Conservation (phyloP, 2,113 vertebrate species). For the Octodon degus region DNA sequence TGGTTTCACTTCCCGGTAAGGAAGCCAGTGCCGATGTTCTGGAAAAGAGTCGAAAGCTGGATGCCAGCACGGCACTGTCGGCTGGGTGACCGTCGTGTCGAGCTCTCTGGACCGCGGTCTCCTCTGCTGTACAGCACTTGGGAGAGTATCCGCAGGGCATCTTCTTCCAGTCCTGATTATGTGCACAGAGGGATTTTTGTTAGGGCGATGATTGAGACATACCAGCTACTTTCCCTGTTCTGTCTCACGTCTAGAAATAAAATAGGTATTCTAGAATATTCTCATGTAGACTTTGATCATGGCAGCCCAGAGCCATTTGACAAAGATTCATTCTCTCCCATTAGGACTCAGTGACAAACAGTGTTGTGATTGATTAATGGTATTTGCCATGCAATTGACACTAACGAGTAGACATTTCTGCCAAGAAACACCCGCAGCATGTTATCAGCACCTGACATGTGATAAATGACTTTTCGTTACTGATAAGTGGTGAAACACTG, state of each 20-base stretch:
- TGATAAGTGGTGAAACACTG: background rate
- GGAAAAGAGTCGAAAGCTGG: background rate
- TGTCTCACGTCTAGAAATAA: background rate
- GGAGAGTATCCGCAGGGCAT: background rate
- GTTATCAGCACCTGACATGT: background rate
- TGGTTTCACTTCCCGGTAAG: conserved; percentile 78
- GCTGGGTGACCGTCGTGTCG: background rate
- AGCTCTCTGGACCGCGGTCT: background rate
- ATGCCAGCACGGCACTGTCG: background rate
- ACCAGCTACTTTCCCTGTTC: background rate
- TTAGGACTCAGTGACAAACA: background rate
- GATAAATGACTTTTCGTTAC: background rate
- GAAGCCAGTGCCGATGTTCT: background rate
- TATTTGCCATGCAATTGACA: background rate
- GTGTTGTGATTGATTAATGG: background rate
- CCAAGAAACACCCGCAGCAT: background rate
- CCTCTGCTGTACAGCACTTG: background rate
- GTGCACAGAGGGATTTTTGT: background rate
- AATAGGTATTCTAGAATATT: conserved; percentile 15
- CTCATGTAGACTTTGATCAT: conserved; percentile 6
- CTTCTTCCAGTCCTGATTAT: background rate
- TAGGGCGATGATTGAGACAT: background rate
- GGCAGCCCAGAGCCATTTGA: background rate
- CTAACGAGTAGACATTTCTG: background rate
- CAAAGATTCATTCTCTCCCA: background rate